Percentiles rank a stretch among this genome's conserved stretches.
phyloP scores from a whole-genome alignment of 1,140 invertebrate species.

The Saxidomus purpurata region DNA sequence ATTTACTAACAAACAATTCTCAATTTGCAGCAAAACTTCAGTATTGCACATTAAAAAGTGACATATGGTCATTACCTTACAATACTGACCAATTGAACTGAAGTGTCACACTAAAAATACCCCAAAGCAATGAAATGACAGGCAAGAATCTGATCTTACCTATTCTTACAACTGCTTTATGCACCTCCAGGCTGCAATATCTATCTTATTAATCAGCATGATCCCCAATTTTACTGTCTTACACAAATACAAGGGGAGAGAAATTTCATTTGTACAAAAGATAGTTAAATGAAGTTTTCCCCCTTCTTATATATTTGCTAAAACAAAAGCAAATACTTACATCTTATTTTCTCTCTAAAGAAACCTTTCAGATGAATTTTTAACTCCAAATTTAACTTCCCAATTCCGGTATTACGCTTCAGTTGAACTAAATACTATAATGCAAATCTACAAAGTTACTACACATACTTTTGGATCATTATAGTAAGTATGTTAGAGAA shows the following conservation, averaged over 20 bases:
- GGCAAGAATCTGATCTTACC: not conserved
- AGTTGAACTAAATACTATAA: not conserved
- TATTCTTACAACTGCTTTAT: not conserved
- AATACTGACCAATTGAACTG: not conserved
- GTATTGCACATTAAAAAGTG: not conserved
- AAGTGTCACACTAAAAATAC: not conserved
- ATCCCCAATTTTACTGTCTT: not conserved
- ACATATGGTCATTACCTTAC: not conserved
- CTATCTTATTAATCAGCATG: not conserved
- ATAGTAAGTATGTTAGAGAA: not conserved
- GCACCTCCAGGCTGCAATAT: not conserved
- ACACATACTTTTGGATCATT: not conserved
- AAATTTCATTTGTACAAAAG: not conserved
- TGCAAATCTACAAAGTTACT: not conserved
- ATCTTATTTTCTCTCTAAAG: too few relatives aligned
- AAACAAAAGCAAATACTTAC: not conserved
- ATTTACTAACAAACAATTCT: not conserved
- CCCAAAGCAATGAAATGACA: constrained; percentile 16
- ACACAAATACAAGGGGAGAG: not conserved
- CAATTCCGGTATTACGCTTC: too few relatives aligned
- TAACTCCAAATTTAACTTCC: too few relatives aligned
- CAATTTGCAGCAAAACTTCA: not conserved
- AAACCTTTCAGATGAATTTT: too few relatives aligned
- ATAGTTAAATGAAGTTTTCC: not conserved
- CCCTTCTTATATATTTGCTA: not conserved